Base-by-base conservation (phyloP, 2,888 invertebrate species). In the Eubasilissa splendida region DNA sequence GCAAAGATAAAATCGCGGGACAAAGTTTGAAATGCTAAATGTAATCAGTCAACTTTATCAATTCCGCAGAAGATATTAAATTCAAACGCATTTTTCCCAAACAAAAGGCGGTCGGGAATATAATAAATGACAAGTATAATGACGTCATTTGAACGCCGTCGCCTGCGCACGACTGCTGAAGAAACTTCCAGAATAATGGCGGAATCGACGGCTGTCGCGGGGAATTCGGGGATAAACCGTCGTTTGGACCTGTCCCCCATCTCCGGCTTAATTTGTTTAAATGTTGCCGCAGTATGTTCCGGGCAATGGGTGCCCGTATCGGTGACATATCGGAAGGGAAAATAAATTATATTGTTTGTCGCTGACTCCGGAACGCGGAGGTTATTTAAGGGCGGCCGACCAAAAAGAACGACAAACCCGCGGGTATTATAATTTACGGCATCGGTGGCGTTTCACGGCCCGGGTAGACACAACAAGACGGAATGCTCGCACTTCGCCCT, bases 271-370 rank as follows among this genome's bases (percentile, higher is more conserved):
- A 80, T 80, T 80, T 80, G 80, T 73, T 80, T 80, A 59, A 77
- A 77, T 77, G 73, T 63, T 76, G 73, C 71, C 73, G 70, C 60
- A 68, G 58, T 52, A 66, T 60, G 74, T 74, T 63, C 58, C 54
- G 59, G 42, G 70, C 59, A 74, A 79, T 79, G 80, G 50, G 54
- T 42, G 54, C 82, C 82, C 82, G 82, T 82, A 82, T 82, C 82
- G 77, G 82, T 79, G 82, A 82, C 77, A 76, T 79, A 82, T 82
- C 82, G 79, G 76, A 79, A 82, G 79, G 74, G 66, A 66, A 82
- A 79, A 82, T 82, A 82, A 82, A 82, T 82, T 79, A 82, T 79
- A 68, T 71, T 65, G 78, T 79, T 65, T 73, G 79, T 54, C 53
- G 52, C 56, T 42, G 66, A 75, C 53, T 68, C 33, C 53, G 73